Base-by-base conservation (phyloP, 2,888 invertebrate genomes). In the Pyrocoelia pectoralis region DNA sequence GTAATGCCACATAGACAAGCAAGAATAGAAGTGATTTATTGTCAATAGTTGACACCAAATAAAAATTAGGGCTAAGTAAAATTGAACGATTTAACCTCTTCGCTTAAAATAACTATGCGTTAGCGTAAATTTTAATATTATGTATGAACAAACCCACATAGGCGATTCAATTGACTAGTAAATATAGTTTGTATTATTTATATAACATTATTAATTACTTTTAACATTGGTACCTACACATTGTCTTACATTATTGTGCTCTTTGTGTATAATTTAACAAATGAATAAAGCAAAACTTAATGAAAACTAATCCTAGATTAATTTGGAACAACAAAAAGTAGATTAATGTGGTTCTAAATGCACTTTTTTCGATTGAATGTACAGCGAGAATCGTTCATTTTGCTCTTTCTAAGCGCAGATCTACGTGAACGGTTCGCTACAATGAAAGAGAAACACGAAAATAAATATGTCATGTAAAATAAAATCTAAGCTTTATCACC, bases 161-260 rank as follows among this genome's bases (percentile, higher is more conserved):
- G 72, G 76, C 73, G 76, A 74, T 74, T 76, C 74, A 79, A 79
- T 79, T 79, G 79, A 79, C 79, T 78, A 79, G 77, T 77, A 78
- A 77, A 77, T 77, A 77, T 75, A 76, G 56, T 57, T 56, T 68
- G 62, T 67, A 65, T 57, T 52, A 60, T 66, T 70, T 70, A 66
- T 72, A 70, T 74, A 71, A 69, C 74, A 78, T 75, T 75, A 76
- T 72, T 66, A 67, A 66, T 70, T 75, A 72, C 67, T 73, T 33
- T 71, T 73, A 74, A 74, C 70, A 74, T 76, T 76, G 76, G 71
- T 77, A 76, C 67, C 76, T 78, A 78, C 77, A 79, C 80, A 81
- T 81, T 81, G 80, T 81, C 81, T 78, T 77, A 73, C 74, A 78
- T 81, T 81, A 81, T 81, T 81, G 80, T 81, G 80, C 80, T 77